Base-by-base conservation (phyloP, 2,113 vertebrate genomes). In the Salvator merianae region DNA sequence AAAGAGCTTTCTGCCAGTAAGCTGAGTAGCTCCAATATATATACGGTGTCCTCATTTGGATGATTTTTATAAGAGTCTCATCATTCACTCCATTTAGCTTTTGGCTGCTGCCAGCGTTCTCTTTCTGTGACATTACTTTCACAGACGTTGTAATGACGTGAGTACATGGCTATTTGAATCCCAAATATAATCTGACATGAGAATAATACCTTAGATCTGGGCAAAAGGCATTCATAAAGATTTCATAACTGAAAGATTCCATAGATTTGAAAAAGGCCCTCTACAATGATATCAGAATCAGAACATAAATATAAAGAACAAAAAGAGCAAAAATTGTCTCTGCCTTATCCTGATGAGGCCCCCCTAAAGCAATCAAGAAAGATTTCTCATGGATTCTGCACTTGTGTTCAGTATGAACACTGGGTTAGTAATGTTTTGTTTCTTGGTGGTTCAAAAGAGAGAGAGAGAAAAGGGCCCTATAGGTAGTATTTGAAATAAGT, bases 41-140 rank as follows among this genome's bases (percentile, higher is more conserved):
- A 9, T 47, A 9, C 77, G 69, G 47, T 82, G 70, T 79, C 71
- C 43, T 88, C 84, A 73, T 32, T 69, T 84, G 87, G 79, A 14
- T 89, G 55, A 63, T 59, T 90, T 89, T 77, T 86, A 86, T 75
- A 75, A 66, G n/a, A 82, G 4, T 74, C 76, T 93, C 83, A 7
- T 66, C 79, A 87, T 87, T 66, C 81, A 84, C 13, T 83, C 77
- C 85, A 73, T 65, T 82, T 84, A 93, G 90, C 84, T 92, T 90
- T 94, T 91, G 87, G 87, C 87, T 80, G 62, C 5, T 47, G 82
- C 80, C 55, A 62, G 72, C 92, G 83, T 90, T 85, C 84, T 79
- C 28, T 10, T 72, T 89, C 82, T 72, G 77, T 80, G 70, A 3
- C 74, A 79, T 40, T 89, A 84, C 88, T 66, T 1, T 53, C 85